These are phyloP conservation scores for Rhynchonycteris naso DNA, from an alignment of 2,797 vertebrate genomes.

Conservation along the genomic window DNA sequence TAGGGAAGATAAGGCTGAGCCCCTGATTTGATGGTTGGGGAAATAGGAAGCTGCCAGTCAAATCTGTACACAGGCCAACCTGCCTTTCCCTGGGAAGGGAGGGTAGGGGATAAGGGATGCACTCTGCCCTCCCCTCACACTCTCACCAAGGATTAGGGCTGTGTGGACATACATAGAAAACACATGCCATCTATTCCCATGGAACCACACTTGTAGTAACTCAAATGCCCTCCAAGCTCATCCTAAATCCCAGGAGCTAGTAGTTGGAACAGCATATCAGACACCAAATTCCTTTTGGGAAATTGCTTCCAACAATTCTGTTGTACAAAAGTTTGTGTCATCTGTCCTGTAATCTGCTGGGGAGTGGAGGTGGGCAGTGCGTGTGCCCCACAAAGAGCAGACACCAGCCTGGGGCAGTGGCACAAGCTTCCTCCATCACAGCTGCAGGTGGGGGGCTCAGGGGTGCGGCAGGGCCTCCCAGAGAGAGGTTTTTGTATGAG, in stretches of 20 bases:
- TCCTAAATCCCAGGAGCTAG: rapidly evolving
- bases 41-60: not conserved
- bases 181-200: too few relatives aligned
- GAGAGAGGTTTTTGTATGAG: not conserved
- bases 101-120: rapidly evolving
- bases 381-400: too few relatives aligned
- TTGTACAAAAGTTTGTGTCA: rapidly evolving
- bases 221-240: too few relatives aligned
- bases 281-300: not conserved
- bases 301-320: not conserved
- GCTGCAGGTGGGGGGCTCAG: not conserved
- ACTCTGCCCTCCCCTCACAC: not conserved
- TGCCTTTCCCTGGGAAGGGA: too few relatives aligned
- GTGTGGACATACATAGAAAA: not conserved
- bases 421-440: not conserved
- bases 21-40: not conserved
- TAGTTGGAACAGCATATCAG: not conserved
- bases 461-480: too few relatives aligned
- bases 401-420: not conserved
- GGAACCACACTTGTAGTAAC: not conserved
- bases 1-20: not conserved
- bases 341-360: too few relatives aligned
- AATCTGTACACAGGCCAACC: not conserved
- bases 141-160: not conserved
- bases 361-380: rapidly evolving